Evolutionary conservation across 2,113 vertebrate species (phyloP).

Genomic region (Circaetus gallicus): DNA sequence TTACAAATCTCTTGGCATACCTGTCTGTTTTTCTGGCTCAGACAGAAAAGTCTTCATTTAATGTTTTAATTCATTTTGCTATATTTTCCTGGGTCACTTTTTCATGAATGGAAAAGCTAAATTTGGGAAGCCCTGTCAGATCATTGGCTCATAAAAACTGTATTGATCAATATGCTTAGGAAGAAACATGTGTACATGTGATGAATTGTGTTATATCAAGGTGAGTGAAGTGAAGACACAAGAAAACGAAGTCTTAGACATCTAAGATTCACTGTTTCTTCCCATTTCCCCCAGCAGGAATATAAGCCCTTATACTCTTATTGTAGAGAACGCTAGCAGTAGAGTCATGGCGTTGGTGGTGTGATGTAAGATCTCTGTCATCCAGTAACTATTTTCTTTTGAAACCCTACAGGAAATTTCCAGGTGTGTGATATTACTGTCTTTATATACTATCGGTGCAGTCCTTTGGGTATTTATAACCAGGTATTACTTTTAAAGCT

Average conservation of each 20-base stretch:
- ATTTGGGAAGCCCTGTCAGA: not conserved
- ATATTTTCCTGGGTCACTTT: not conserved
- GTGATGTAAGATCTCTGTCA: not conserved
- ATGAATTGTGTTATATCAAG: not conserved
- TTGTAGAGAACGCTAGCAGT: not conserved
- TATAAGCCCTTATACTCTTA: not conserved
- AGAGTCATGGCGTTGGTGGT: not conserved
- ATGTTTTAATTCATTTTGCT: not conserved
- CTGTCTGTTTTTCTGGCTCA: not conserved
- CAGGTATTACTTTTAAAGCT: not conserved
- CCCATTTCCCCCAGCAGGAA: not conserved
- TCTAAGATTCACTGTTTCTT: not conserved
- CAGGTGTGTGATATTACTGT: not conserved
- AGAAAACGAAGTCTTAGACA: not conserved
- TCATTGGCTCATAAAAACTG: not conserved
- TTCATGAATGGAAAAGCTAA: not conserved
- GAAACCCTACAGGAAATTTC: not conserved
- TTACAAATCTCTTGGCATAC: not conserved
- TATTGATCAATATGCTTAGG: not conserved
- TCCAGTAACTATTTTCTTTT: not conserved
- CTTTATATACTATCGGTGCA: not conserved
- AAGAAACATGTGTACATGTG: not conserved
- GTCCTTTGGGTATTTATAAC: not conserved
- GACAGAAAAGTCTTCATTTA: not conserved
- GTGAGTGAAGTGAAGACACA: not conserved